Percentiles rank a stretch among this genome's conserved stretches.
These are phyloP conservation scores for Neosalanx taihuensis DNA, from an alignment of 2,797 vertebrate genomes.

Conservation along the genomic window DNA sequence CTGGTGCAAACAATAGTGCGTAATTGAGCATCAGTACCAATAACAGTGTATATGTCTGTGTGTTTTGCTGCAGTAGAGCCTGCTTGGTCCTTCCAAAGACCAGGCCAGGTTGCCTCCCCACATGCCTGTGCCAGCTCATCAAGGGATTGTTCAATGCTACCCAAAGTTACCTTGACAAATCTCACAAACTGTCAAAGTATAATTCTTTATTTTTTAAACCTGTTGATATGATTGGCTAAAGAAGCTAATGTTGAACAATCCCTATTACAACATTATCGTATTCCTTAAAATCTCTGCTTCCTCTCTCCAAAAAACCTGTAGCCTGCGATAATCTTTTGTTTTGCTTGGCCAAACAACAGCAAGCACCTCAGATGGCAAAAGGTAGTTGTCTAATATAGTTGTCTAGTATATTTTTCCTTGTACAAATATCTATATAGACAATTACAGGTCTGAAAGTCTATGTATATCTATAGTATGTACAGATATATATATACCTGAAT, in stretches of 20 bases:
- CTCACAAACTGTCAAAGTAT: background rate
- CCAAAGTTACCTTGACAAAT: background rate
- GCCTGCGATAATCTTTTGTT: slow-evolving; percentile 19
- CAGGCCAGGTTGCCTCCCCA: slow-evolving; percentile 35
- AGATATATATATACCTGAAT: slow-evolving; percentile 29
- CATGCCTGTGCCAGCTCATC: slow-evolving; percentile 35
- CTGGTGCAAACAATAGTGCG: too few species aligned
- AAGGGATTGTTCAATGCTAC: slow-evolving; percentile 2
- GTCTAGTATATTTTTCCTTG: slow-evolving; percentile 40
- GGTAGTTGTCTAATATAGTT: slow-evolving; percentile 22
- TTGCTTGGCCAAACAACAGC: slow-evolving; percentile 11
- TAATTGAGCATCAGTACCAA: too few species aligned
- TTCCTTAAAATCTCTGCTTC: slow-evolving; percentile 17
- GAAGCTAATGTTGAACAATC: background rate
- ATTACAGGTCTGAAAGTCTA: slow-evolving; percentile 15
- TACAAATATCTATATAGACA: slow-evolving; percentile 48
- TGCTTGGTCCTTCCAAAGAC: background rate
- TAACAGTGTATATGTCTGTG: background rate
- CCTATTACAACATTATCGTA: background rate
- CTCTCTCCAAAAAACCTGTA: slow-evolving; percentile 15
- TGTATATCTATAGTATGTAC: slow-evolving; percentile 35
- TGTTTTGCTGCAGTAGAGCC: background rate
- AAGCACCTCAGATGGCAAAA: slow-evolving; percentile 21
- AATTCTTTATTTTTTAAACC: too few species aligned
- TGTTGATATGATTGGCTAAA: background rate